These are phyloP conservation scores for Falco concolor DNA, from an alignment of 2,797 vertebrate species.

Conservation along the genomic window DNA sequence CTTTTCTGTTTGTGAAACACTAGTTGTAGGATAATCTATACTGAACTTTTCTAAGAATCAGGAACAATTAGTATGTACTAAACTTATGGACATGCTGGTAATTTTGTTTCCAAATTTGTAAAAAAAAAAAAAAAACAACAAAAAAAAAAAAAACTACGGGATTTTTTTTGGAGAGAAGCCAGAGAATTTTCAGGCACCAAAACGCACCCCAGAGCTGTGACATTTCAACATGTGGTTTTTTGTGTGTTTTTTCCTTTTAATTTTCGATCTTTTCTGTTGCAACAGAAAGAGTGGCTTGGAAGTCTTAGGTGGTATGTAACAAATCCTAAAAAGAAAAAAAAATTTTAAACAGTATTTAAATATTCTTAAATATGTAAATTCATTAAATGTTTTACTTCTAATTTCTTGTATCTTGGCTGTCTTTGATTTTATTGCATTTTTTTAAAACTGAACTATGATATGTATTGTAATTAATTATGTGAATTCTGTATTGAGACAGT, in stretches of 20 bases:
- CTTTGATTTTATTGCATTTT: constrained; percentile 81
- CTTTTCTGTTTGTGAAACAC: constrained; percentile 94
- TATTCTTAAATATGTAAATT: constrained; percentile 85
- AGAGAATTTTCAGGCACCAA: constrained; percentile 71
- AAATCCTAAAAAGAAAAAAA: constrained; percentile 69
- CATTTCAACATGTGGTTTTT: constrained; percentile 87
- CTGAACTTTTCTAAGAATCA: constrained; percentile 94
- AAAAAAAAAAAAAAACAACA: constrained; percentile 43
- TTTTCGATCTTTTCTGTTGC: constrained; percentile 81
- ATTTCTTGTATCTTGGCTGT: constrained; percentile 80
- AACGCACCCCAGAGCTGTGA: constrained; percentile 84
- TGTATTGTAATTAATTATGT: constrained; percentile 81
- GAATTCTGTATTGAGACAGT: constrained; percentile 74
- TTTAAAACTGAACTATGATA: constrained; percentile 73
- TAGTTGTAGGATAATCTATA: constrained; percentile 96
- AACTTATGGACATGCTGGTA: constrained; percentile 87
- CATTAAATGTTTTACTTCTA: constrained; percentile 82
- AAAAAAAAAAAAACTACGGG: constrained; percentile 67
- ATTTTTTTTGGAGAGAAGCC: constrained; percentile 67
- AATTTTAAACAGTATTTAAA: constrained; percentile 81
- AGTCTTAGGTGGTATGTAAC: constrained; percentile 90
- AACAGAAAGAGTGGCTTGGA: constrained; percentile 90
- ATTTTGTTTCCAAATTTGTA: constrained; percentile 77
- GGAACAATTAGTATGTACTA: constrained; percentile 93
- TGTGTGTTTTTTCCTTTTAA: constrained; percentile 24